Base-by-base conservation (phyloP, 2,113 vertebrate genomes). In the Neomonachus schauinslandi region DNA sequence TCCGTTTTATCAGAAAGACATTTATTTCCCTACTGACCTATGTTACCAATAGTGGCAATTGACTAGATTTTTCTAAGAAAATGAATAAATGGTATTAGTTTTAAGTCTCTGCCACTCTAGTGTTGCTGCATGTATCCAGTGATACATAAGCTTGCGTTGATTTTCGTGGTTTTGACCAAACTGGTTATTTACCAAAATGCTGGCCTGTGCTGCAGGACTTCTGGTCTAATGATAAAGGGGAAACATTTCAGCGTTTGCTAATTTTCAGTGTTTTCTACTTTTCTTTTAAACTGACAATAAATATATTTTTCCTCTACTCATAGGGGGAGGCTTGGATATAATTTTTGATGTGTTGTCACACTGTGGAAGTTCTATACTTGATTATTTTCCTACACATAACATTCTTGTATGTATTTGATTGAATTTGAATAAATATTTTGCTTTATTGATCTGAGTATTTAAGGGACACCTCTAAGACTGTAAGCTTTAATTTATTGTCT, bases 161-260 rank as follows among this genome's bases (percentile, higher is more conserved):
- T 80, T 51, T n/a, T 95, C 49, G 26, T 82, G 74, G 63, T 57
- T 98, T 95, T 65, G 80, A 85, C 71, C 14, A 85, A 14, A 80
- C 11, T 71, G 28, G 46, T 36, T 84, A 80, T 51, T 72, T 67
- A 18, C 33, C 51, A 86, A 87, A 72, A 69, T 4, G 21, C 31
- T 51, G 61, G 10, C 49, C 36, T 55, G 3, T 59, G 15, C 26
- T n/a, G 13, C 26, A 46, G 67, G 72, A 79, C 79, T 97, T 97
- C 72, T 1, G 1, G 28, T 67, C 36, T 71, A 28, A 28, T 61
- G 51, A 26, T 74, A 39, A 42, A 94, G 82, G 71, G 49, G 72
- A 95, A 92, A 15, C 1, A 36, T 26, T 95, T 90, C 72, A 14
- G 67, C 26, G 16, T 86, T 85, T 84, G 8, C 49, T 87, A 28